Percentiles rank a stretch among this genome's conserved stretches.
phyloP scores from a whole-genome alignment of 2,888 invertebrate genomes.

The Lepidonotus clava region DNA sequence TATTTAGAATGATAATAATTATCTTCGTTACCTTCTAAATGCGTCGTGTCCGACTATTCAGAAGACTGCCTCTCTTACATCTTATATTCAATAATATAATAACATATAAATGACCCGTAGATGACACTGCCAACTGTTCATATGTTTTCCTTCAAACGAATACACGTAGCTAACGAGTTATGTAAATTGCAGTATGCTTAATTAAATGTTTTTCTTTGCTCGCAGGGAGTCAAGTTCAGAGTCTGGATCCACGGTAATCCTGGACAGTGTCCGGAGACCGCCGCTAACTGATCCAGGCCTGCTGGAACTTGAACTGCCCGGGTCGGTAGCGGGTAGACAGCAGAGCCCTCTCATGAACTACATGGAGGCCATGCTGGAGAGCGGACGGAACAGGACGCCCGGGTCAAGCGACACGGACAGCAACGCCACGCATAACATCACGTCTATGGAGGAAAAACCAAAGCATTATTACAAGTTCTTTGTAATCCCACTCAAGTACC shows the following conservation, averaged over 20 bases:
- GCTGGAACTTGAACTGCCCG: conserved; percentile 60
- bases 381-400: conserved; percentile 47
- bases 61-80: too few relatives aligned
- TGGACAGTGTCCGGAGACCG: conserved; percentile 74
- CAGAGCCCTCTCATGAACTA: conserved; percentile 67
- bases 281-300: conserved; percentile 2
- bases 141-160: too few relatives aligned
- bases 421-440: conserved; percentile 55
- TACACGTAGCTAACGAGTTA: too few relatives aligned
- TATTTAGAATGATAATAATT: too few relatives aligned
- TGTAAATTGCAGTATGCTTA: not conserved
- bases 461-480: conserved; percentile 89
- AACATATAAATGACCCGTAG: too few relatives aligned
- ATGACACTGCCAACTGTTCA: too few relatives aligned
- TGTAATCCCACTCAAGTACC: conserved; percentile 83
- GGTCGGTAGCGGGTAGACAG: conserved; percentile 55
- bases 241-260: conserved; percentile 80
- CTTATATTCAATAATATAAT: too few relatives aligned
- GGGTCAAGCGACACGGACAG: conserved; percentile 43
- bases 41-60: too few relatives aligned
- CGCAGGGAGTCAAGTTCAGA: conserved; percentile 72
- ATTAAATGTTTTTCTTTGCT: not conserved
- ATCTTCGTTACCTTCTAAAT: too few relatives aligned
- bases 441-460: conserved; percentile 75
- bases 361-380: conserved; percentile 70